Evolutionary conservation across 2,888 invertebrate genomes (phyloP), one percentile per base, ranked within the genome.

Genomic region (Dynastes tityus): DNA sequence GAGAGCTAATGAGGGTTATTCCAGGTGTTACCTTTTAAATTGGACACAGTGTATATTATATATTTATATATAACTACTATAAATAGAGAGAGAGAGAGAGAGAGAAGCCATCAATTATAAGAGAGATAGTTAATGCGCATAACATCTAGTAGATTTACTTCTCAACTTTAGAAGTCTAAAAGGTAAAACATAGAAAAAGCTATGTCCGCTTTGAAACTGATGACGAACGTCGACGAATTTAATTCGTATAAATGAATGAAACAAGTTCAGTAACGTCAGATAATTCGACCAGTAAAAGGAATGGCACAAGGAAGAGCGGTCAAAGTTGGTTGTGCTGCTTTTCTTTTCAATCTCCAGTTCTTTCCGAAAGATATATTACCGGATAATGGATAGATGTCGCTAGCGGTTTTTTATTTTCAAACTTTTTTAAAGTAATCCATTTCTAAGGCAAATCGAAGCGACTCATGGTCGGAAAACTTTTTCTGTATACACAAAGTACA

Each of bases 221-320:
- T 58, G 55, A 16, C 55, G 58, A 71, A 40, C 55, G 58, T 58
- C 55, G 4, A 22, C 71, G 71, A 71, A 78, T 85, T 85, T 85
- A 85, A 85, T 84, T 84, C 84, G 85, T 84, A 85, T 85, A 85
- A 85, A 85, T 85, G 85, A 85, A 85, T 82, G 83, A 84, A 84
- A 85, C 85, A 85, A 85, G 85, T 83, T 83, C 83, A 83, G 80
- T 82, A 84, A 83, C 82, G 80, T 82, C 83, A 83, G 83, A 84
- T 84, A 84, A 85, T 85, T 80, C 81, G 80, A 84, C 53, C 51
- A 32, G 37, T 55, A 55, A 71, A 71, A 71, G 16, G 71, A 55
- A 32, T 37, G 58, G 37, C 84, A 85, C 85, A 84, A 86, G 82
- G 81, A 81, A 80, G 82, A 83, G 82, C 83, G 86, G 84, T 85